Conservation (phyloP, 1,140 invertebrate species). For the Cryptotermes secundus region DNA sequence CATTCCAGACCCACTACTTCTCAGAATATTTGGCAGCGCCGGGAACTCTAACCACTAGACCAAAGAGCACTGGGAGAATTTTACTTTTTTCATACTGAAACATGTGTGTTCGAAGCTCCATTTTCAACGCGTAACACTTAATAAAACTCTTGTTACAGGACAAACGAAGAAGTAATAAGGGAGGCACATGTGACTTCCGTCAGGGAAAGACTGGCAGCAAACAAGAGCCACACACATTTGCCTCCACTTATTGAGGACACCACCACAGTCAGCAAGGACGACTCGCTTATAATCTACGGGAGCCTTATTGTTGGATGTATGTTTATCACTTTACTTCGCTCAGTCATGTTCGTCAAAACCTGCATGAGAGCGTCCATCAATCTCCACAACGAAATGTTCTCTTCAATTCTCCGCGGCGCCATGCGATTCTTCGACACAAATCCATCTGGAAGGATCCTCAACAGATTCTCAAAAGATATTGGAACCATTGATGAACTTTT, state of each 20-base stretch:
- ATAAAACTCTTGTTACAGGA: neutral
- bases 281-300: conserved; percentile 50
- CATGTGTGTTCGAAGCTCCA: too few species aligned
- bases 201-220: neutral
- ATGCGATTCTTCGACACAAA: conserved; percentile 82
- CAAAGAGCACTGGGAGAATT: too few species aligned
- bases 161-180: neutral
- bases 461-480: conserved; percentile 76
- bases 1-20: too few species aligned
- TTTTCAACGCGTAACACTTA: too few species aligned
- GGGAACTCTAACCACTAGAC: too few species aligned
- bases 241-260: conserved; percentile 58
- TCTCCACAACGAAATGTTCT: conserved; percentile 69
- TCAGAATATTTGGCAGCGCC: too few species aligned
- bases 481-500: conserved; percentile 83
- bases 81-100: too few species aligned
- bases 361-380: conserved; percentile 65
- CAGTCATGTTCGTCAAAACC: conserved; percentile 72
- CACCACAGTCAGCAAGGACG: conserved; percentile 45
- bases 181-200: neutral
- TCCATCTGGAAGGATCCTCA: conserved; percentile 69
- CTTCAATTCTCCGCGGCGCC: conserved; percentile 57
- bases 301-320: conserved; percentile 45
- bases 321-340: conserved; percentile 50
- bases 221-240: conserved; percentile 45